phyloP scores from a whole-genome alignment of 2,113 vertebrate species.

The Lagopus leucura region DNA sequence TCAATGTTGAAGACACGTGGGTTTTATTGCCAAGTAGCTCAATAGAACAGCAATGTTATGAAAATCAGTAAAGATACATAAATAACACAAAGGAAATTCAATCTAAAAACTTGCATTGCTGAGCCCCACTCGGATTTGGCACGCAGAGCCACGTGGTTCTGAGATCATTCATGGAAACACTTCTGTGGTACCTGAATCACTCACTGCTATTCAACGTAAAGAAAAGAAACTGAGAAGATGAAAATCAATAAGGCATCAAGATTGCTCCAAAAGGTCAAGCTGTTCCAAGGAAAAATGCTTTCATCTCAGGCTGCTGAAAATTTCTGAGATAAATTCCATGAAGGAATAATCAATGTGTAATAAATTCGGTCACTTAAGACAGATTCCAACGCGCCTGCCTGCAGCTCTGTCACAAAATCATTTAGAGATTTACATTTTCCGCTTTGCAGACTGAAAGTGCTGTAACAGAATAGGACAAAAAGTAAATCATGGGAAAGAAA shows the following conservation, averaged over 20 bases:
- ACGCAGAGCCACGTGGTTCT: neutral
- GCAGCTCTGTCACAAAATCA: neutral
- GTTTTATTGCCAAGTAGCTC: neutral
- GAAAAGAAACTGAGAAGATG: constrained; percentile 23
- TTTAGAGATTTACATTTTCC: constrained; percentile 15
- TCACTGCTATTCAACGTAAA: constrained; percentile 47
- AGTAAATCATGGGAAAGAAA: neutral
- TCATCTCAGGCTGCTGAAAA: neutral
- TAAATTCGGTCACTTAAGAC: neutral
- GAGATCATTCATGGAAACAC: neutral
- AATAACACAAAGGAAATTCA: neutral
- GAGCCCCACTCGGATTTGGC: neutral
- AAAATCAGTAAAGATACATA: neutral
- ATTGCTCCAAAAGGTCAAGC: constrained; percentile 50
- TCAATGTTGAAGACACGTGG: neutral
- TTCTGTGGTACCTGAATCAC: neutral
- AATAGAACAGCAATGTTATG: neutral
- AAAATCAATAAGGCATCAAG: constrained; percentile 53
- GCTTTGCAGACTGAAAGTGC: neutral
- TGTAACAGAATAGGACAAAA: neutral
- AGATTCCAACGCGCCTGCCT: neutral
- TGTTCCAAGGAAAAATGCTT: constrained; percentile 14
- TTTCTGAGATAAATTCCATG: constrained; percentile 4
- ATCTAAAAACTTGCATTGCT: neutral
- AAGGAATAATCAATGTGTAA: neutral